phyloP scores from a whole-genome alignment of 2,113 vertebrate species.

The Stegostoma tigrinum region DNA sequence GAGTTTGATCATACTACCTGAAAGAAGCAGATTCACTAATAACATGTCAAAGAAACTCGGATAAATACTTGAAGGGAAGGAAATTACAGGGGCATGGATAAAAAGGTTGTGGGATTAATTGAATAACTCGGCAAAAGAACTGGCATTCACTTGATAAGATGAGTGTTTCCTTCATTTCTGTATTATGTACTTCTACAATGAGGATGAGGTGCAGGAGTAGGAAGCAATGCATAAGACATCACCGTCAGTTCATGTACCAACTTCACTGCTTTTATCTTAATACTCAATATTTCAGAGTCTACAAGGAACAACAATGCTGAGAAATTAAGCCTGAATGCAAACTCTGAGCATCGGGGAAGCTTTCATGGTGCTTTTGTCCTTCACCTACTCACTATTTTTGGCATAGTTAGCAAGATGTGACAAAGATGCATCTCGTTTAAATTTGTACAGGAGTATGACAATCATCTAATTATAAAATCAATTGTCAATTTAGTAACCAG shows the following conservation, averaged over 20 bases:
- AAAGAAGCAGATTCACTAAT: no score
- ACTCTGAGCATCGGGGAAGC: background rate
- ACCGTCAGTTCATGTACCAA: background rate
- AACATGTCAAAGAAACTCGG: no score
- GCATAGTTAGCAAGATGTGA: background rate
- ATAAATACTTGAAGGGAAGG: no score
- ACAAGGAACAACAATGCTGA: background rate
- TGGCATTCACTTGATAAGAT: no score
- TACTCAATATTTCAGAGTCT: background rate
- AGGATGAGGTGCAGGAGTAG: background rate
- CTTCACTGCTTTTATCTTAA: background rate
- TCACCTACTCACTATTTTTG: background rate
- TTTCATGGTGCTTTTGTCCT: background rate
- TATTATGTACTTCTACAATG: background rate
- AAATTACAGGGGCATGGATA: no score
- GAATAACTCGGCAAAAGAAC: no score
- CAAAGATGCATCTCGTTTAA: background rate
- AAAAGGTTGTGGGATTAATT: no score
- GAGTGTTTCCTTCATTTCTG: no score
- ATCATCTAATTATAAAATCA: background rate
- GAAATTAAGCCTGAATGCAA: background rate
- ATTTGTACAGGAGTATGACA: background rate
- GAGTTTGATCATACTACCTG: no score
- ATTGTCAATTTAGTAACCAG: background rate
- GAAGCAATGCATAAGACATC: background rate